A percentile compares a stretch with the other conserved stretches of the same genome.
These are phyloP conservation scores for Drosophila austrosaltans DNA, from an alignment of 2,888 invertebrate species.

Conservation along the genomic window DNA sequence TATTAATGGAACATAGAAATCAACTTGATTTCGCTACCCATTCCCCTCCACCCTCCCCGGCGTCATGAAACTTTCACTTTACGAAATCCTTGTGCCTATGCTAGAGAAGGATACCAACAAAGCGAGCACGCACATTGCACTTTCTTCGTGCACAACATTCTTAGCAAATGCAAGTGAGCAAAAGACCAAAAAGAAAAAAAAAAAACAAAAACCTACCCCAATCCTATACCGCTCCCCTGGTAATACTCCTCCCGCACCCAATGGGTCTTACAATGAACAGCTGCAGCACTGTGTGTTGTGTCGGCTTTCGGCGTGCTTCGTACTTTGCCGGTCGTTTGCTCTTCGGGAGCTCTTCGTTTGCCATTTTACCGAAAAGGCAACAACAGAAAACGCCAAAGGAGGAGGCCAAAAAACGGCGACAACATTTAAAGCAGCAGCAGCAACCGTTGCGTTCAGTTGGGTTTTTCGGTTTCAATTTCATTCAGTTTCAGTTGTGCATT, in stretches of 20 bases:
- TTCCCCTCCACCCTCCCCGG: background rate
- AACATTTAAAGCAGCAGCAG: constrained; percentile 61
- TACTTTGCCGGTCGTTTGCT: constrained; percentile 10
- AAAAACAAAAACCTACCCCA: background rate
- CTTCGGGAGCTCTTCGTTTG: constrained; percentile 21
- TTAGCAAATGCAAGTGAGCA: constrained; percentile 67
- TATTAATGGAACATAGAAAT: constrained; percentile 15
- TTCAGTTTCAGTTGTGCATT: constrained; percentile 73
- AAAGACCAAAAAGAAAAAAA: constrained; percentile 18
- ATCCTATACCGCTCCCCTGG: background rate
- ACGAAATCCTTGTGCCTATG: background rate
- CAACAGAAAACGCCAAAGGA: constrained; percentile 2
- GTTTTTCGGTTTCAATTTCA: constrained; percentile 51
- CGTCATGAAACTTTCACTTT: background rate
- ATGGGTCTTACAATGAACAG: constrained; percentile 24
- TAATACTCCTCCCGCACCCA: background rate
- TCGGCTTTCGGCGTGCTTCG: constrained; percentile 31
- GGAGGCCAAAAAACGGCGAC: constrained; percentile 1
- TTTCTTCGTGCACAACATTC: constrained; percentile 47
- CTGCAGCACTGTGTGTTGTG: constrained; percentile 51
- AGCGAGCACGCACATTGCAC: constrained; percentile 35
- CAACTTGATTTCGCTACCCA: background rate
- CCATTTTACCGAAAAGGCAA: constrained; percentile 19
- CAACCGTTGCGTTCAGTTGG: constrained; percentile 56
- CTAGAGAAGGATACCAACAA: background rate